Evolutionary conservation across 1,140 invertebrate genomes (phyloP), one percentile per base, ranked within the genome.

Genomic region (Hyposmocoma kahamanoa): DNA sequence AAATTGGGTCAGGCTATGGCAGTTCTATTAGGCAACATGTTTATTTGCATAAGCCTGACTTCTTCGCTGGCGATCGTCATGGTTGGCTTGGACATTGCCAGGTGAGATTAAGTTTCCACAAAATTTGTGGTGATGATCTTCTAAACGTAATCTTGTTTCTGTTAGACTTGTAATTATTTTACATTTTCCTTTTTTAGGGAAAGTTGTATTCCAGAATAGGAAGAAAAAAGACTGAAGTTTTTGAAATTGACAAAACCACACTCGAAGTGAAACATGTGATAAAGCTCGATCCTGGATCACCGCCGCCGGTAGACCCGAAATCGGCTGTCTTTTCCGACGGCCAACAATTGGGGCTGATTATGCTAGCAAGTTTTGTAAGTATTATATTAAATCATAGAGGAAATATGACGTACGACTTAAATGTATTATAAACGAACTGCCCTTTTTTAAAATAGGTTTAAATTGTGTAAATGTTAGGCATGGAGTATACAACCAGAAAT

Each of bases 1-100:
- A 98, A 88, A 92, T 99, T 60, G 97, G 97, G 5, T 96, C 96
- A 56, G 97, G 97, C 15, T 97, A 96, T 84, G 93, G 93, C 28
- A 95, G 93, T 57, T 97, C 96, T 9, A 90, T 96, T 52, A 94
- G 93, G 87, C 96, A 95, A 21, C 93, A 95, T 77, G 84, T 97
- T 26, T 96, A 97, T 76, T 81, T 90, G 51, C 90, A 92, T 63
- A 95, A 95, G 76, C 88, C 91, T 32, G 92, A 96, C 75, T 94
- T 95, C 77, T 94, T 94, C 80, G 89, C 91, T 18, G 89, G 88
- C 47, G 92, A 94, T 50, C 88, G 90, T 65, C 89, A 87, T 55
- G 94, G 94, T 42, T 96, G 94, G 93, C 86, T 98, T 42, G 94
- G 95, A 18, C 95, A 90, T 89, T 95, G 94, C 73, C 91, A 91